Percentiles rank a stretch among this genome's conserved stretches.
Conservation (phyloP, 1,140 invertebrate genomes). For the Babylonia areolata region DNA sequence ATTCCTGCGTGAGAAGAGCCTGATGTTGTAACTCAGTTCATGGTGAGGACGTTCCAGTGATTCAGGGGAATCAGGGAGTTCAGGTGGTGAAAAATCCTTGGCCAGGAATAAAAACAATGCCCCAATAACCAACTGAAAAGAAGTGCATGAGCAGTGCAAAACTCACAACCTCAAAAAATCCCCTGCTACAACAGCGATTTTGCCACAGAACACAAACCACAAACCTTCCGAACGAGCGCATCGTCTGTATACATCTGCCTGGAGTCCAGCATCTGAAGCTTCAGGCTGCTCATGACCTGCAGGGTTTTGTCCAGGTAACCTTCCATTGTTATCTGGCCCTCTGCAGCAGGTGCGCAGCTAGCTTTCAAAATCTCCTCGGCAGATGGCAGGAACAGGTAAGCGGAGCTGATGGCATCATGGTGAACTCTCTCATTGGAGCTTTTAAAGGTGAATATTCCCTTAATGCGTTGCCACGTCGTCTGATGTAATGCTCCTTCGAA, state of each 20-base stretch:
- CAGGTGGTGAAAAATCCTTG: too few species aligned
- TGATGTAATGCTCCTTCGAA: background rate
- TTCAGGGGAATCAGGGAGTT: too few species aligned
- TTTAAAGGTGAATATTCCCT: background rate
- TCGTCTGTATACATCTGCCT: background rate
- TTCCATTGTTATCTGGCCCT: background rate
- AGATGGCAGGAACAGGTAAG: background rate
- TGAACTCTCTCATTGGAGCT: background rate
- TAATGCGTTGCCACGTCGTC: background rate
- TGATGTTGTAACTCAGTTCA: too few species aligned
- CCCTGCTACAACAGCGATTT: too few species aligned
- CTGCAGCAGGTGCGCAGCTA: background rate
- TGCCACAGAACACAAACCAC: too few species aligned
- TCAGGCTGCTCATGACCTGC: background rate
- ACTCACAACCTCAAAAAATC: too few species aligned
- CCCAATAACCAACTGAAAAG: too few species aligned
- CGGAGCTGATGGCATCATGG: background rate
- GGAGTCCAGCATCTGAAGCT: background rate
- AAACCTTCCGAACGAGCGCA: background rate
- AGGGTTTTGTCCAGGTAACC: background rate
- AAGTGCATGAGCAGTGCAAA: too few species aligned
- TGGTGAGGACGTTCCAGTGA: too few species aligned
- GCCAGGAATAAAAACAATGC: too few species aligned
- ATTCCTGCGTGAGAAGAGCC: too few species aligned
- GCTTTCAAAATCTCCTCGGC: background rate